Evolutionary conservation across 2,113 vertebrate species (phyloP).

Genomic region (Siniperca knerii): DNA sequence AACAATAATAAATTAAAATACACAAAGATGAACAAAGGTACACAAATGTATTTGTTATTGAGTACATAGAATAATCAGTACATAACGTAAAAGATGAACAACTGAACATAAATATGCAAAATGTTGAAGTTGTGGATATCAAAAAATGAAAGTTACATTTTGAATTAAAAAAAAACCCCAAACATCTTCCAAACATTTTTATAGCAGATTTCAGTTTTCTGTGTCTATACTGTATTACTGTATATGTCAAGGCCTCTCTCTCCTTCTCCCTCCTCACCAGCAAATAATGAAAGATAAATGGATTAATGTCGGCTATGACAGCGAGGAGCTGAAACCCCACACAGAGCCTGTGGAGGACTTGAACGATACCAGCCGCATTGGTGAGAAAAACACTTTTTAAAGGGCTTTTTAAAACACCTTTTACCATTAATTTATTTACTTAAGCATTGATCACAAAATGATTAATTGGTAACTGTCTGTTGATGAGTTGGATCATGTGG

Average conservation of each 20-base stretch:
- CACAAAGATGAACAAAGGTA: not conserved
- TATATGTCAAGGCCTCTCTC: not conserved
- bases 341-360: slow-evolving; percentile 89
- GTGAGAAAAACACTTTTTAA: slow-evolving; percentile 49
- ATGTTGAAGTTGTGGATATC: not conserved
- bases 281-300: slow-evolving; percentile 99
- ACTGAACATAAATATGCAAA: not conserved
- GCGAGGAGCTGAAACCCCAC: slow-evolving; percentile 91
- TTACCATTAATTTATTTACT: not conserved
- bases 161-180: not conserved
- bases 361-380: slow-evolving; percentile 88
- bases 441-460: not conserved
- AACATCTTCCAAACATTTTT: not conserved
- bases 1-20: not conserved
- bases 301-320: slow-evolving; percentile 92
- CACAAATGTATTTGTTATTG: not conserved
- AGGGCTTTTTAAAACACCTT: not conserved
- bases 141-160: not conserved
- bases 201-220: not conserved
- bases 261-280: slow-evolving; percentile 68
- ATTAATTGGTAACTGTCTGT: not conserved
- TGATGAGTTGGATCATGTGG: not conserved
- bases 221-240: not conserved
- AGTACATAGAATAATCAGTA: not conserved
- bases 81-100: not conserved